Conservation (phyloP, 2,797 vertebrate species). For the Dermochelys coriacea region DNA sequence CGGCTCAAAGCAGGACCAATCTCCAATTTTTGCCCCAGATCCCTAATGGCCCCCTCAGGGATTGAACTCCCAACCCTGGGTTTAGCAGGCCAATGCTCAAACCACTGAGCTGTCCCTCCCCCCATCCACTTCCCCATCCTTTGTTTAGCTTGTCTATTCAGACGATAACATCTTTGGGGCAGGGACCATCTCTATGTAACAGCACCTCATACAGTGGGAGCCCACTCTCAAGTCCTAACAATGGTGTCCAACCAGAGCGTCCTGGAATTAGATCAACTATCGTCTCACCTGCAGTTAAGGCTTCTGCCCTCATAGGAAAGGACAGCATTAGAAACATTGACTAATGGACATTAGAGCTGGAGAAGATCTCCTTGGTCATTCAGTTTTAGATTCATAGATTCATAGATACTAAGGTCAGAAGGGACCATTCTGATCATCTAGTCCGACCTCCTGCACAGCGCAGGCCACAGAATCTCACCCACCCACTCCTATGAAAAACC, state of each 20-base stretch:
- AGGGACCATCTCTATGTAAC: background rate
- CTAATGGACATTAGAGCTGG: background rate
- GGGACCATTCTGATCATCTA: too few relatives aligned
- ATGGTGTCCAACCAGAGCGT: background rate
- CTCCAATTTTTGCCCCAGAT: too few relatives aligned
- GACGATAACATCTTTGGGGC: background rate
- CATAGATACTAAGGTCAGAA: too few relatives aligned
- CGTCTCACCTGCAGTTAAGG: background rate
- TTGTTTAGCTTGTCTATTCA: background rate
- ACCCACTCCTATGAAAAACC: too few relatives aligned
- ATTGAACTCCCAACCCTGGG: too few relatives aligned
- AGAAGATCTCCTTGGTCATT: background rate
- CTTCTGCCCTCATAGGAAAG: background rate
- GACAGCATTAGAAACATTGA: background rate
- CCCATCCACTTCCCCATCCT: background rate
- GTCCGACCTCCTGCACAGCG: too few relatives aligned
- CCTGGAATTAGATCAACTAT: background rate
- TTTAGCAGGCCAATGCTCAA: too few relatives aligned
- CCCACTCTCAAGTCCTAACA: background rate
- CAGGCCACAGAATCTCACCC: too few relatives aligned
- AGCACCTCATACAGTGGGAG: background rate
- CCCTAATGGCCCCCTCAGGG: too few relatives aligned
- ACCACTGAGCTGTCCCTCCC: too few relatives aligned
- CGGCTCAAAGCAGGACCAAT: too few relatives aligned
- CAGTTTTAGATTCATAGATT: too few relatives aligned